Evolutionary conservation across 2,797 vertebrate genomes (phyloP).

Genomic region (Lacerta viridis): DNA sequence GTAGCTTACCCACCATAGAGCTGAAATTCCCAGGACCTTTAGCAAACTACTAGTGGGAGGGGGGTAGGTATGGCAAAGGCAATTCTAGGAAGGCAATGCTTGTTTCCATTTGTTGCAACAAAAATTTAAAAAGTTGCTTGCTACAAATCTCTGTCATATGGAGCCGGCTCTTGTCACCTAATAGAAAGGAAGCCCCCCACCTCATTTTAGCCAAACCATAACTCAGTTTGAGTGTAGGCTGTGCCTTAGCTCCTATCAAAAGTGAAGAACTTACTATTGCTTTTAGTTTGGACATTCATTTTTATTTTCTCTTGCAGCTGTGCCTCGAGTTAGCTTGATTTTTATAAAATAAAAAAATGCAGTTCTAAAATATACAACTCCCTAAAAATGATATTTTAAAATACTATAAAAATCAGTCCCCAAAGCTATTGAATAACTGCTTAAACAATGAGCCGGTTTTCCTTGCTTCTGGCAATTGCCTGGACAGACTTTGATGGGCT

Average conservation of each 20-base stretch:
- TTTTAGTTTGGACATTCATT: neutral
- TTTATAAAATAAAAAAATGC: neutral
- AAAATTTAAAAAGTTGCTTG: neutral
- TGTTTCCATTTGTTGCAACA: neutral
- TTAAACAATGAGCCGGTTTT: neutral
- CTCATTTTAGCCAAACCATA: neutral
- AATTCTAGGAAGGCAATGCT: neutral
- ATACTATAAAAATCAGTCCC: neutral
- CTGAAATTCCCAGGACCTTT: too few relatives aligned
- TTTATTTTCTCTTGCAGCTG: neutral
- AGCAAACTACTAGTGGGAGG: neutral
- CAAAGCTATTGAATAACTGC: neutral
- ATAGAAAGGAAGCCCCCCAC: neutral
- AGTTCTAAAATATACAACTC: neutral
- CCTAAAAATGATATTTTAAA: neutral
- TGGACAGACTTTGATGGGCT: neutral
- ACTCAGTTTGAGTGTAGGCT: neutral
- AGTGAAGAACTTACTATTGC: neutral
- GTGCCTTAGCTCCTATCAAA: neutral
- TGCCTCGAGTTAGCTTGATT: neutral
- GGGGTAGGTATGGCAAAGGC: neutral
- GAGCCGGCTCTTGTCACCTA: neutral
- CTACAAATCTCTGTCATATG: neutral
- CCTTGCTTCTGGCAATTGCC: neutral
- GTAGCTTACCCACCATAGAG: too few relatives aligned